Evolutionary conservation across 2,888 invertebrate genomes (phyloP).

Genomic region (Polymixis flavicincta): DNA sequence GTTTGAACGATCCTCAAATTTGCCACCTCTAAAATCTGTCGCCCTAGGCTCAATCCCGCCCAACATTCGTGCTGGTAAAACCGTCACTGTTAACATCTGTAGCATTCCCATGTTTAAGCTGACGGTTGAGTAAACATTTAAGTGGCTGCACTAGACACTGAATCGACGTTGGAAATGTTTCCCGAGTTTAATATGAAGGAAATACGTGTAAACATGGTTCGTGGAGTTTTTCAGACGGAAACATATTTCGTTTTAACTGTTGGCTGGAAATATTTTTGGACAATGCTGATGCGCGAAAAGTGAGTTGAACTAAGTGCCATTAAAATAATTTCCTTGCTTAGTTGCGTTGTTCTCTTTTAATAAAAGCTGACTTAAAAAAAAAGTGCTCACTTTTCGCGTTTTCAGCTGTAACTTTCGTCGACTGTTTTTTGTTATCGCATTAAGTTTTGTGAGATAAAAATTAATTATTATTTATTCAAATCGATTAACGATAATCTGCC

Average conservation of each 20-base stretch:
- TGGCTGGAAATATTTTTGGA: constrained; percentile 2
- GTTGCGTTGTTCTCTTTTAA: background rate
- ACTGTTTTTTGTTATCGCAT: too few species aligned
- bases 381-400: background rate
- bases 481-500: background rate
- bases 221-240: constrained; percentile 1
- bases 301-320: background rate
- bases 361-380: background rate
- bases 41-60: too few species aligned
- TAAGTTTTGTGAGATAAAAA: background rate
- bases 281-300: background rate
- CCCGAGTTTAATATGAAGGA: background rate
- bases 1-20: too few species aligned
- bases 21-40: too few species aligned
- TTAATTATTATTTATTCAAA: background rate
- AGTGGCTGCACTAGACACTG: background rate
- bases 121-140: constrained; percentile 9
- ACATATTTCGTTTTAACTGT: constrained; percentile 6
- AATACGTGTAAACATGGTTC: constrained; percentile 1
- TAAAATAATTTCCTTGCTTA: background rate
- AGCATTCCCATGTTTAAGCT: background rate
- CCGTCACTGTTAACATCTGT: background rate
- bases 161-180: constrained; percentile 10
- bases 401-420: background rate
- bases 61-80: too few species aligned